Evolutionary conservation across 2,888 invertebrate species (phyloP), one percentile per base, ranked within the genome.

Genomic region (Drosophila acutilabella): DNA sequence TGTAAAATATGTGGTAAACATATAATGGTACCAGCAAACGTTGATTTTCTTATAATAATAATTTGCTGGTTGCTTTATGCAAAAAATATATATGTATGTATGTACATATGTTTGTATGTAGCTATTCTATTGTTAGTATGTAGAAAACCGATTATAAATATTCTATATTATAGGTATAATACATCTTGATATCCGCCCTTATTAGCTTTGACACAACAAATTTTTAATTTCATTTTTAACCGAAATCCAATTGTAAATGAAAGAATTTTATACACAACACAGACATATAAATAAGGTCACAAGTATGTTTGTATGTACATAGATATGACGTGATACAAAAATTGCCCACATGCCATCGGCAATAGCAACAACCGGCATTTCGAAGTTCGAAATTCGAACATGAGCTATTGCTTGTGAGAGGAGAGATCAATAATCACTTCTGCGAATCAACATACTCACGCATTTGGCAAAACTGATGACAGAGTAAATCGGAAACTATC

Each of bases 331-430:
- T 10, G 0, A 8, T 23, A 23, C 26, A 5, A 4, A 23, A 23
- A 23, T 23, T 23, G 23, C 23, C 23, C 23, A 23, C 23, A 23
- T 23, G 23, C 23, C 23, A 23, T 23, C 23, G 23, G 30, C 23
- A 48, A 48, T 11, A 16, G 23, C 11, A 40, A 18, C 26, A 13
- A 38, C 40, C 44, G 38, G 48, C 14, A 13, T 48, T 48, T 40
- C 52, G 23, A 44, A 26, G 20, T 61, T 20, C 36, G 36, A 36
- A 36, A 4, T 36, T 36, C 36, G 36, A 36, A 18, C 13, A 16
- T 11, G 40, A 36, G 23, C 53, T 45, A 50, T 44, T 3, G 11
- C 11, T 54, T 2, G 4, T 54, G 33, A 36, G 42, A 13, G 10
- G 4, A 18, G n/a, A 18, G 54, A 42, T 54, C 16, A 33, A 38